phyloP scores from a whole-genome alignment of 2,113 vertebrate species.

The Saguinus midas region DNA sequence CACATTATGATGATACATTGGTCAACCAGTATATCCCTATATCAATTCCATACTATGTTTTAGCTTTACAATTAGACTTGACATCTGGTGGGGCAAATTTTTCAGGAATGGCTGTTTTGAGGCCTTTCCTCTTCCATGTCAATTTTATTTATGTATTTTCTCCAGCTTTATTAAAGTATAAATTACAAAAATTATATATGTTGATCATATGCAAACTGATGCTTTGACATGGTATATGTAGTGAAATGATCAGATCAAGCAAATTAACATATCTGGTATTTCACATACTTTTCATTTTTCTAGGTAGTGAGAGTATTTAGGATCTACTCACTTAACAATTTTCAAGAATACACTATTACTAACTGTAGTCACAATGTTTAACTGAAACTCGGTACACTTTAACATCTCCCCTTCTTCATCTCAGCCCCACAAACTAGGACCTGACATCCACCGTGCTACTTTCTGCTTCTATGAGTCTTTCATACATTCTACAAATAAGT shows the following conservation, averaged over 20 bases:
- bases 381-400: neutral
- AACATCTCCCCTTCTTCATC: neutral
- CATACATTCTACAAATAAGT: neutral
- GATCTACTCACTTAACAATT: neutral
- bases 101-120: neutral
- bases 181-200: neutral
- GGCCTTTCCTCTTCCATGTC: neutral
- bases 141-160: neutral
- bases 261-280: neutral
- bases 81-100: neutral
- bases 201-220: neutral
- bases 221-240: neutral
- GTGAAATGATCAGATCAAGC: neutral
- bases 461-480: neutral
- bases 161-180: neutral
- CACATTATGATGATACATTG: neutral
- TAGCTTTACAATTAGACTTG: neutral
- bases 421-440: neutral
- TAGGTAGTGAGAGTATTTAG: neutral
- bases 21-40: neutral
- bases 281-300: neutral
- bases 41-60: neutral
- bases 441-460: neutral
- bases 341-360: neutral
- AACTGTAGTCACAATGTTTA: neutral